Percentiles rank a stretch among this genome's conserved stretches.
phyloP scores from a whole-genome alignment of 2,797 vertebrate genomes.

The Botia kubotai region DNA sequence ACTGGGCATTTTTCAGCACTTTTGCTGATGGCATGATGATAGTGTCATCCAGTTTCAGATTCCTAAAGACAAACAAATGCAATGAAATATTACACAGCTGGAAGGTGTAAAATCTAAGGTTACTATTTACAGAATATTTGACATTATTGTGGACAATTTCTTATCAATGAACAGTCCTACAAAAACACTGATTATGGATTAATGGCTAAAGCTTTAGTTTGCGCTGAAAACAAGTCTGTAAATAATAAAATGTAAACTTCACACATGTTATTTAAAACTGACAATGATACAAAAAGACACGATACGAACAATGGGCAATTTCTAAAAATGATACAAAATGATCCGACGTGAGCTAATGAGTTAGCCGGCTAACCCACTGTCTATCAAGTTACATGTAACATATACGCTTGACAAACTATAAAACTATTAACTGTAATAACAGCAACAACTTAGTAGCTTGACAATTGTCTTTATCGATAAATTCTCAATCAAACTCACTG shows the following conservation, averaged over 20 bases:
- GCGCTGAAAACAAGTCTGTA: neutral
- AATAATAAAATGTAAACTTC: neutral
- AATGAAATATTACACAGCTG: neutral
- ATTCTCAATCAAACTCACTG: neutral
- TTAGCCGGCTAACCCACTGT: neutral
- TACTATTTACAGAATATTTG: neutral
- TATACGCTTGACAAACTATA: neutral
- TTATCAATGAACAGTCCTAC: neutral
- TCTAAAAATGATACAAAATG: neutral
- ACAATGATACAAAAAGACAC: neutral
- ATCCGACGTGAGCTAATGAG: neutral
- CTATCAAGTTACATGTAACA: constrained; percentile 13
- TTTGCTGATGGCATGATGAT: constrained; percentile 79
- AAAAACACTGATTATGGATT: neutral
- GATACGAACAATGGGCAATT: no score
- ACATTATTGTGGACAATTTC: neutral
- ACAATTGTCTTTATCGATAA: neutral
- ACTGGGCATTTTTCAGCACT: constrained; percentile 85
- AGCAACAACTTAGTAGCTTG: neutral
- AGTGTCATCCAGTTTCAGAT: constrained; percentile 38
- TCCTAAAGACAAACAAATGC: constrained; percentile 32
- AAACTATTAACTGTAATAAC: neutral
- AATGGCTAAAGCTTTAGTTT: neutral
- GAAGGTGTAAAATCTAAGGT: no score
- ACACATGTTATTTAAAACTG: neutral